A percentile compares a stretch with the other conserved stretches of the same genome.
These are phyloP conservation scores for Protonemura montana DNA, from an alignment of 2,888 invertebrate species.

Conservation along the genomic window DNA sequence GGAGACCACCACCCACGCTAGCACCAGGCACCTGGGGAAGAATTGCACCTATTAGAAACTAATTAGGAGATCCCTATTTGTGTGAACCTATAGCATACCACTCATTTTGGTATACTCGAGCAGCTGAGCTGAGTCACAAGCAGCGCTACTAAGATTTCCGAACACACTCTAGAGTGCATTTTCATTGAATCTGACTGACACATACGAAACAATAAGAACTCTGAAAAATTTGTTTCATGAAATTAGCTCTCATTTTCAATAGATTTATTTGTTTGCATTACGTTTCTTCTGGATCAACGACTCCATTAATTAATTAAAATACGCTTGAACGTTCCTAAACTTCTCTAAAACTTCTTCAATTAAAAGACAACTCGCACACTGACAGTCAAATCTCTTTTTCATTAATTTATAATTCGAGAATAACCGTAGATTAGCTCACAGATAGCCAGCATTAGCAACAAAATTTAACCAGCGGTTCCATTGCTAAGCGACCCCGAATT, in stretches of 20 bases:
- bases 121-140: too few relatives aligned
- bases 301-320: neutral
- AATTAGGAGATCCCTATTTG: neutral
- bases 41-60: neutral
- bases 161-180: too few relatives aligned
- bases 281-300: neutral
- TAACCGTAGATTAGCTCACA: neutral
- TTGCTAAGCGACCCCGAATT: neutral
- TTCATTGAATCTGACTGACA: too few relatives aligned
- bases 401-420: conserved; percentile 17
- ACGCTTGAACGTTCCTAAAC: neutral
- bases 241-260: neutral
- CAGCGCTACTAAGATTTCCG: too few relatives aligned
- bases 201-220: too few relatives aligned
- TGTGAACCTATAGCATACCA: too few relatives aligned
- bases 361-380: neutral
- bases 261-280: neutral
- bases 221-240: neutral
- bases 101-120: too few relatives aligned
- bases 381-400: conserved; percentile 17
- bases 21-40: conserved; percentile 22
- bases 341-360: neutral
- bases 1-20: conserved; percentile 16
- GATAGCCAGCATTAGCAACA: neutral
- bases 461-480: neutral